phyloP scores from a whole-genome alignment of 2,113 vertebrate genomes.

The Hypocryptadius cinnamomeus region DNA sequence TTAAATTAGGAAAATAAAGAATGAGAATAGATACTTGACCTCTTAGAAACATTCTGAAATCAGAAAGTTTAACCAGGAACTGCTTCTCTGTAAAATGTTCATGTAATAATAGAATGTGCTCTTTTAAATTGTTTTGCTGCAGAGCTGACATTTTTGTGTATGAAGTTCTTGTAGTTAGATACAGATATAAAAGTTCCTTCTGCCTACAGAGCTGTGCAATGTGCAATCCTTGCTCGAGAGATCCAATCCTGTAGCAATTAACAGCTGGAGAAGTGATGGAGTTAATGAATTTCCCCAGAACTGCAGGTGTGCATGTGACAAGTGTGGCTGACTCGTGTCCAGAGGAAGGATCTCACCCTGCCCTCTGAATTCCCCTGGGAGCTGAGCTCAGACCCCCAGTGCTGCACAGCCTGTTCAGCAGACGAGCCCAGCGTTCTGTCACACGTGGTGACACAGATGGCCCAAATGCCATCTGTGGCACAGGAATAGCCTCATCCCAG shows the following conservation, averaged over 20 bases:
- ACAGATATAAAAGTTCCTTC: background rate
- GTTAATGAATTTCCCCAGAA: background rate
- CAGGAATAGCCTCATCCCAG: background rate
- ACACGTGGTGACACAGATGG: background rate
- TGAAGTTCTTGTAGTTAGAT: background rate
- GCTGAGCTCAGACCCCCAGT: background rate
- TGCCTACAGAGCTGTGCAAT: background rate
- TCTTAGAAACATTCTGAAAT: background rate
- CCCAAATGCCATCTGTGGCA: background rate
- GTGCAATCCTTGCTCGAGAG: background rate
- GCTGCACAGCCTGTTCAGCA: background rate
- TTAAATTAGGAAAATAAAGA: background rate
- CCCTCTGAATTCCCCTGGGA: background rate
- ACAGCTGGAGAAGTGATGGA: background rate
- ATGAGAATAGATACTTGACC: background rate
- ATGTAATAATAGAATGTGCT: background rate
- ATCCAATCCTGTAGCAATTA: background rate
- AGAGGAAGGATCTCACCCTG: background rate
- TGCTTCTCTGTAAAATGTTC: background rate
- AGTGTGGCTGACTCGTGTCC: background rate
- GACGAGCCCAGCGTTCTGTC: rapidly evolving
- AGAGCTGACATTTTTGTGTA: background rate
- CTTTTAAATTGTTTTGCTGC: background rate
- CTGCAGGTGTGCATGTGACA: background rate
- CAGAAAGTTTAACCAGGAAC: background rate